These are phyloP conservation scores for Zophobas atratus DNA, from an alignment of 1,140 invertebrate genomes.

Conservation along the genomic window DNA sequence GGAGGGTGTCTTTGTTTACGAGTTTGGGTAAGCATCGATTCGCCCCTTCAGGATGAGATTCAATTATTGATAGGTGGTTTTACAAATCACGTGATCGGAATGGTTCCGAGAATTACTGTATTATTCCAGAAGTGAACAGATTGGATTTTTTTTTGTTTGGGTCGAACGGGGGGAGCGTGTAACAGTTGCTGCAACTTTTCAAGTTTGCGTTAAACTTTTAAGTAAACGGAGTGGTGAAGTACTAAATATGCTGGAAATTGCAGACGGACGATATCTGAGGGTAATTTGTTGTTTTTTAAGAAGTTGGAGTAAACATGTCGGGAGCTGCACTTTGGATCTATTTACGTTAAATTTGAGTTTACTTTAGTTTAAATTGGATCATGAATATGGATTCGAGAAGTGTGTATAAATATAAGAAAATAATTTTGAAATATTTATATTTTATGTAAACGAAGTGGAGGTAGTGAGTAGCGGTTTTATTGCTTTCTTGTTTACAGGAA, in stretches of 20 bases:
- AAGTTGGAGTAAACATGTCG: slow-evolving; percentile 25
- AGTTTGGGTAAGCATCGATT: slow-evolving; percentile 21
- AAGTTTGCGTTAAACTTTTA: slow-evolving; percentile 23
- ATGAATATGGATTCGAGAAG: too few species aligned
- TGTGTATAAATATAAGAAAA: too few species aligned
- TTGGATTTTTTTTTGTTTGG: not conserved
- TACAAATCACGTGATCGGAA: slow-evolving; percentile 35
- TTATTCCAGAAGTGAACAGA: too few species aligned
- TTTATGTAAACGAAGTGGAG: too few species aligned
- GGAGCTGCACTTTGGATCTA: slow-evolving; percentile 1
- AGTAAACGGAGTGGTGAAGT: slow-evolving; percentile 17
- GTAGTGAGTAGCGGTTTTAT: too few species aligned
- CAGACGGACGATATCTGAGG: slow-evolving; percentile 19
- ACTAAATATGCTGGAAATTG: slow-evolving; percentile 33
- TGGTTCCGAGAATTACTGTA: slow-evolving; percentile 3
- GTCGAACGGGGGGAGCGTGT: not conserved
- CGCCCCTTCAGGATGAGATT: not conserved
- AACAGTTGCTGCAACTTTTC: not conserved
- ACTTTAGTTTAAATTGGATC: too few species aligned
- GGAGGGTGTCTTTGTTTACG: slow-evolving; percentile 22
- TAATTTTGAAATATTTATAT: too few species aligned
- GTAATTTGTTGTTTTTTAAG: slow-evolving; percentile 27
- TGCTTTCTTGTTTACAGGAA: too few species aligned
- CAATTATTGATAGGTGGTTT: slow-evolving; percentile 28
- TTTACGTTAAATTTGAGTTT: not conserved